These are phyloP conservation scores for Cynopterus sphinx DNA, from an alignment of 2,797 vertebrate species.

Conservation along the genomic window DNA sequence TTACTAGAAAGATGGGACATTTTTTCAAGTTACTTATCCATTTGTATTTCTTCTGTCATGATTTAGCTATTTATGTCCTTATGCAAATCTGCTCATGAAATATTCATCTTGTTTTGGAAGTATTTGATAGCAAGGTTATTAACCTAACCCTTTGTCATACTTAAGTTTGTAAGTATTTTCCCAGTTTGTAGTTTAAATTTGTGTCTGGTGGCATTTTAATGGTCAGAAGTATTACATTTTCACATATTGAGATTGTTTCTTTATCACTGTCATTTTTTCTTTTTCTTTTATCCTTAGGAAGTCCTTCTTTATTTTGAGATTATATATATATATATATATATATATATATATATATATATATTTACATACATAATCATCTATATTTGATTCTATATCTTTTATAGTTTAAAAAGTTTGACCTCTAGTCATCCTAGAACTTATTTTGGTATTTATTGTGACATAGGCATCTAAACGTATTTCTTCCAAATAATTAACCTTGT, in stretches of 20 bases:
- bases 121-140: constrained; percentile 28
- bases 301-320: not conserved
- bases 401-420: not conserved
- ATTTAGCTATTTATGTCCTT: not conserved
- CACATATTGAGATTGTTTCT: not conserved
- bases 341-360: not conserved
- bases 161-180: constrained; percentile 30
- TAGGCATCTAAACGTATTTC: not conserved
- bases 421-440: not conserved
- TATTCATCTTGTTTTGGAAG: constrained; percentile 1
- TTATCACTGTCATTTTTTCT: not conserved
- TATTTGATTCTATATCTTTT: not conserved
- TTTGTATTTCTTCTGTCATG: constrained; percentile 29
- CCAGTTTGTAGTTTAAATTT: constrained; percentile 45
- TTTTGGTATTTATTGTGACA: not conserved
- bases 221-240: not conserved
- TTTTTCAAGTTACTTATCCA: constrained; percentile 5
- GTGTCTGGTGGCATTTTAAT: constrained; percentile 4
- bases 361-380: not conserved
- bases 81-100: constrained; percentile 7
- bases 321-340: not conserved
- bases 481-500: not conserved
- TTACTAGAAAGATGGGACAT: not conserved
- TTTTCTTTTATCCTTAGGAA: not conserved
- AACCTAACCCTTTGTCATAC: not conserved